Base-by-base conservation (phyloP, 2,113 vertebrate genomes). In the Cebidichthys violaceus region DNA sequence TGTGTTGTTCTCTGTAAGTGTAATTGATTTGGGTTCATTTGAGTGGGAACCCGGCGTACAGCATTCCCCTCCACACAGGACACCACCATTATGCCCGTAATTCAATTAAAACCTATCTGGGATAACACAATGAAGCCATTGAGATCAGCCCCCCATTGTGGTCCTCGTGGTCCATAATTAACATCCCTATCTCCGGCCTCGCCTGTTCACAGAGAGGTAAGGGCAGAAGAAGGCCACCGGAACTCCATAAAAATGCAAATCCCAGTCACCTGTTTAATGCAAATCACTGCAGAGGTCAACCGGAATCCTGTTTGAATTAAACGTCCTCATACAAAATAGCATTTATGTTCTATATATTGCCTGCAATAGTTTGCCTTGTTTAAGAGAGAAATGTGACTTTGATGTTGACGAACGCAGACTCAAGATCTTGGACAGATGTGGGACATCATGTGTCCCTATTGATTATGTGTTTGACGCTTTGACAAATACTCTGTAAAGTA, bases 221-320 rank as follows among this genome's bases (percentile, higher is more conserved):
- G 91, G 90, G 89, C 88, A 87, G 83, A 82, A 82, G 78, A 88
- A 93, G 91, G 91, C 92, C 84, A 84, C 41, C 14, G 77, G 81
- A 90, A 91, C 88, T 77, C 86, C 87, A 94, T 93, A 90, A 94
- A 94, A 94, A 95, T 94, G 94, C 93, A 85, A 94, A 95, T 93
- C 85, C 83, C 59, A 41, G 52, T 83, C 88, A 92, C 87, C 85
- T 92, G 84, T 78, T 90, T 83, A 89, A 94, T 91, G 91, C 91
- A 90, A 88, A 87, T 87, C 80, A 81, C 80, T 15, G 22, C 73
- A 76, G 39, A 83, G 86, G 82, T 67, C 57, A 86, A 77, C 60
- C 73, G 72, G 77, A 90, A 88, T 88, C 84, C 14, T 18, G 55
- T 75, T 77, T 75, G 70, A 83, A 72, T 86, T 64, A 75, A 87